Percentiles rank a stretch among this genome's conserved stretches.
phyloP scores from a whole-genome alignment of 1,140 invertebrate genomes.

The Aradophagus sp. region DNA sequence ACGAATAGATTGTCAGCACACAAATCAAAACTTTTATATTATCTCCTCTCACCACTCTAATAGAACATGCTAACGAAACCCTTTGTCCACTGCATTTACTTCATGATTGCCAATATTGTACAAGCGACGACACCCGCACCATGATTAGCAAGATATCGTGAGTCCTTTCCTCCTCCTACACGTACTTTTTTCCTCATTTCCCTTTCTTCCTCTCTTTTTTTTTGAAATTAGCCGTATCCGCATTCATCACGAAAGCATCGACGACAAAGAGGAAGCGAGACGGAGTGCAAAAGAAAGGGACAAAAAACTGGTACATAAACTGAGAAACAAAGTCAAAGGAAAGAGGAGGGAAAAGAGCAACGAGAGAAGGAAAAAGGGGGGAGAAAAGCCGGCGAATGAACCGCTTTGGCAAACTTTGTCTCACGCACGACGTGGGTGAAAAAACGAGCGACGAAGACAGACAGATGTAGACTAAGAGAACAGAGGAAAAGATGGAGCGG shows the following conservation, averaged over 20 bases:
- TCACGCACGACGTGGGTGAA: constrained; percentile 23
- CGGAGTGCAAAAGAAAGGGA: not conserved
- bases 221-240: constrained; percentile 31
- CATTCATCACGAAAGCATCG: constrained; percentile 18
- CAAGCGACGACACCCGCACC: too few relatives aligned
- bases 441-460: constrained; percentile 3
- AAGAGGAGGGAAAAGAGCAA: constrained; percentile 2
- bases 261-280: constrained; percentile 14
- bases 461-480: too few relatives aligned
- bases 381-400: constrained; percentile 40
- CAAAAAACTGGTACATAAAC: not conserved
- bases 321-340: not conserved
- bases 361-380: constrained; percentile 5
- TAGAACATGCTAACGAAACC: too few relatives aligned
- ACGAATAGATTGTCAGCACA: too few relatives aligned
- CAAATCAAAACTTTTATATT: too few relatives aligned
- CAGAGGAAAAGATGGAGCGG: too few relatives aligned
- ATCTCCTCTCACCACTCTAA: too few relatives aligned
- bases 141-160: constrained; percentile 17
- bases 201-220: too few relatives aligned
- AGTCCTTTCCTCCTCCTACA: constrained; percentile 9
- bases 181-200: too few relatives aligned
- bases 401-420: constrained; percentile 44
- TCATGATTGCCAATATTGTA: too few relatives aligned
- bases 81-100: too few relatives aligned